phyloP scores from a whole-genome alignment of 64 coral and sea anemone genomes.

The Stichodactyla mertensii region DNA sequence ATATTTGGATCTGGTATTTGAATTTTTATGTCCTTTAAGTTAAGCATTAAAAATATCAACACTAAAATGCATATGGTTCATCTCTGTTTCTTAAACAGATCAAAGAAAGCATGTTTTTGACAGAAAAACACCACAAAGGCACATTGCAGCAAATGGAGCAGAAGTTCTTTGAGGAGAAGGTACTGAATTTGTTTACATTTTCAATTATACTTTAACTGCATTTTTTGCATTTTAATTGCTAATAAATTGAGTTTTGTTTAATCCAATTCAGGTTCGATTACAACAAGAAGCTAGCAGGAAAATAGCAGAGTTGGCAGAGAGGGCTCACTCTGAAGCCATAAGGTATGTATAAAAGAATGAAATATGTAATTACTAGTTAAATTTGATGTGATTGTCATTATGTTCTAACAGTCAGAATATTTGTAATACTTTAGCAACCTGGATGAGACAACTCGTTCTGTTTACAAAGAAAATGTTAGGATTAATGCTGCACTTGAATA shows the following conservation, averaged over 20 bases:
- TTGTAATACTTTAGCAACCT: constrained; percentile 59
- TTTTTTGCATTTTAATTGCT: background rate
- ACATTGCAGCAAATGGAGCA: constrained; percentile 97
- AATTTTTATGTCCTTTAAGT: background rate
- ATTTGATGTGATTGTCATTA: background rate
- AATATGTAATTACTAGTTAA: background rate
- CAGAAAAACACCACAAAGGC: constrained; percentile 83
- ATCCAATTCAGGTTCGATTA: constrained; percentile 62
- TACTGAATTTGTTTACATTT: background rate
- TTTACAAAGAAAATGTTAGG: constrained; percentile 97
- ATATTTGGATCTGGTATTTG: background rate
- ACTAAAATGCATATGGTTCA: background rate
- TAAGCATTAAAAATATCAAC: too few relatives aligned
- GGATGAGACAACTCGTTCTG: constrained; percentile 94
- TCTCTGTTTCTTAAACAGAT: constrained; percentile 35
- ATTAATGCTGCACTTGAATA: constrained; percentile 91
- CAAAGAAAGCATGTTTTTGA: constrained; percentile 88
- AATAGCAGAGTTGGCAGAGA: constrained; percentile 93
- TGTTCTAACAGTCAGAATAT: background rate
- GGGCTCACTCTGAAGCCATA: constrained; percentile 92
- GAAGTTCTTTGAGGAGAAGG: constrained; percentile 99
- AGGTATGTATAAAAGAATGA: constrained; percentile 35
- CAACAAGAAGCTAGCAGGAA: constrained; percentile 99
- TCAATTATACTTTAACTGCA: background rate
- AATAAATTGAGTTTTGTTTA: background rate